A percentile compares a stretch with the other conserved stretches of the same genome.
Conservation (phyloP, 2,113 vertebrate species). For the Fulica atra region DNA sequence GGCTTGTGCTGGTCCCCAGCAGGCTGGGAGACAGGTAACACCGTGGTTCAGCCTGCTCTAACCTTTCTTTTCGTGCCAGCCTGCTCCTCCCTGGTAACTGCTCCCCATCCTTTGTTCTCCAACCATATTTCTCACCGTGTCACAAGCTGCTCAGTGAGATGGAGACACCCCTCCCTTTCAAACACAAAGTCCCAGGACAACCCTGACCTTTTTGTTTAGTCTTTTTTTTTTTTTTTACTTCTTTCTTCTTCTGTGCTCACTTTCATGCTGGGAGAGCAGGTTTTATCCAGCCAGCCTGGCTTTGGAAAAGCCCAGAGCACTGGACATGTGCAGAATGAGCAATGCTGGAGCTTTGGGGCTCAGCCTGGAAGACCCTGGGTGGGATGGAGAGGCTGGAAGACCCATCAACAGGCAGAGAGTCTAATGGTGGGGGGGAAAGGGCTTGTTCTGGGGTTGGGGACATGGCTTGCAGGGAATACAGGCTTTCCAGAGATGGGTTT, state of each 20-base stretch:
- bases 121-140: not conserved
- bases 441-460: not conserved
- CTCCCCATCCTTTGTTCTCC: not conserved
- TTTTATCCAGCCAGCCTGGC: not conserved
- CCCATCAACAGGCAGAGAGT: not conserved
- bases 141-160: not conserved
- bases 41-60: not conserved
- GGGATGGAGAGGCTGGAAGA: not conserved
- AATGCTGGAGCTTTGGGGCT: not conserved
- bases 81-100: not conserved
- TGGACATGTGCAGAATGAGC: not conserved
- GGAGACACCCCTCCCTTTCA: not conserved
- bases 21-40: not conserved
- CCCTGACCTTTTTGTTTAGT: not conserved
- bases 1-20: not conserved
- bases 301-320: not conserved
- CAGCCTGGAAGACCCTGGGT: accelerated
- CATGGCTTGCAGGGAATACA: not conserved
- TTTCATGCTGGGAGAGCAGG: not conserved
- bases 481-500: not conserved
- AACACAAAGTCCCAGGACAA: not conserved
- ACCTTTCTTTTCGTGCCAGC: not conserved
- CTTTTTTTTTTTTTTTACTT: no score
- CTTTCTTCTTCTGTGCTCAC: not conserved
- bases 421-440: not conserved